Evolutionary conservation across 2,888 invertebrate genomes (phyloP), one percentile per base, ranked within the genome.

Genomic region (Prenolepis imparis): DNA sequence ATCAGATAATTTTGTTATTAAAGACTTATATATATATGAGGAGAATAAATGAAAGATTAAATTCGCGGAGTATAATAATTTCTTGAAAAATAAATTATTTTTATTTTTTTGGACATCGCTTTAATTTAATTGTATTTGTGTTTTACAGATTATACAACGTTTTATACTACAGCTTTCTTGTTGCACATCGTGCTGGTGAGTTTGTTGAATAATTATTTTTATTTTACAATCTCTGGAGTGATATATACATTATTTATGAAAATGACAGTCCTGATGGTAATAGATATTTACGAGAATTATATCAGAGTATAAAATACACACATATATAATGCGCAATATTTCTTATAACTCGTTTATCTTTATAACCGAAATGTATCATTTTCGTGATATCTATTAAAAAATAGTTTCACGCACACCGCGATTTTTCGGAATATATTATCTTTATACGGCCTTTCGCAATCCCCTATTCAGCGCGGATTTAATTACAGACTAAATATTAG

Each of bases 401-500:
- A 41, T 11, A 28, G 11, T 41, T 9, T 8, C 12, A 21, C 48
- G 52, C 32, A n/a, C 44, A 5, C 1, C 55, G 15, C 11, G 18
- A 72, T 52, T 64, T 77, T 52, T 55, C 64, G 5, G 15, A 11
- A 24, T 39, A 24, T 39, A 52, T 77, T 55, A 36, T 52, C 24
- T 32, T 12, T 28, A 44, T n/a, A n/a, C 36, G 66, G 59, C 44
- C 52, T 18, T 28, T 70, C 83, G n/a, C 8, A 84, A 72, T 55
- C 39, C 48, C 28, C 15, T 24, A 39, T 39, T 15, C 63, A 41
- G 52, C 12, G 59, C 61, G 28, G 18, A 57, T 83, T 85, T 83
- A 67, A 67, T 86, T 59, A 74, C 66, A 18, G 57, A 44, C 36
- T 78, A 24, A 24, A 78, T 59, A 18, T 18, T n/a, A 59, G 66